phyloP scores from a whole-genome alignment of 2,113 vertebrate species.

The Cyanoliseus patagonus region DNA sequence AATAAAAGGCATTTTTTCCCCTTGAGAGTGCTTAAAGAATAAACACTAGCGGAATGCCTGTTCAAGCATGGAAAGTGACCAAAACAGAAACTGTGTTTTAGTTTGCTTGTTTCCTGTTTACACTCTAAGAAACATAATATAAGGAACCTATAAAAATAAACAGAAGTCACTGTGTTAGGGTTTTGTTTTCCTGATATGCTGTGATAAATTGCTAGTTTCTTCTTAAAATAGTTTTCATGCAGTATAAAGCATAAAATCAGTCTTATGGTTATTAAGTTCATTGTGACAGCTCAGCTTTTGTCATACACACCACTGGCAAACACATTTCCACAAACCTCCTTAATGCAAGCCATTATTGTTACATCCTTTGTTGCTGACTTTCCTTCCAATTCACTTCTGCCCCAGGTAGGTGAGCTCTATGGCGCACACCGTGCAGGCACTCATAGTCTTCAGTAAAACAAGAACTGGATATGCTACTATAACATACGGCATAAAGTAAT shows the following conservation, averaged over 20 bases:
- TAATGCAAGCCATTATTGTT: not conserved
- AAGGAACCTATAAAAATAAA: conserved; percentile 77
- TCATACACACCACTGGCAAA: conserved; percentile 61
- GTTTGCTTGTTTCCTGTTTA: conserved; percentile 65
- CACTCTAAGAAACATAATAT: conserved; percentile 72
- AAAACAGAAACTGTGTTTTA: conserved; percentile 47
- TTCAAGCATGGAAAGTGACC: conserved; percentile 68
- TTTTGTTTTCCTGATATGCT: conserved; percentile 72
- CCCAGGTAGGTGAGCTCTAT: conserved; percentile 48
- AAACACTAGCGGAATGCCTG: conserved; percentile 69
- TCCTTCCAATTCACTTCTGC: conserved; percentile 37
- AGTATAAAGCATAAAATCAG: conserved; percentile 78
- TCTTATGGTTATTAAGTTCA: conserved; percentile 57
- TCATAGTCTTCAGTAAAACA: conserved; percentile 42
- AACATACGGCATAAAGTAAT: conserved; percentile 57
- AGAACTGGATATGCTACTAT: conserved; percentile 56
- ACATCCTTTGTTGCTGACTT: conserved; percentile 14
- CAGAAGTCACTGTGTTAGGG: conserved; percentile 73
- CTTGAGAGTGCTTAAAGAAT: conserved; percentile 75
- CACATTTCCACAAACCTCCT: conserved; percentile 65
- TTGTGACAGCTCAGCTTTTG: conserved; percentile 67
- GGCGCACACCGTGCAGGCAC: conserved; percentile 71
- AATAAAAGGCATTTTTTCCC: conserved; percentile 76
- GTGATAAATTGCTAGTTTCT: conserved; percentile 75
- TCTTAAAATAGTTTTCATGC: conserved; percentile 79